Evolutionary conservation across 2,113 vertebrate genomes (phyloP).

Genomic region (Myrmecophaga tridactyla): DNA sequence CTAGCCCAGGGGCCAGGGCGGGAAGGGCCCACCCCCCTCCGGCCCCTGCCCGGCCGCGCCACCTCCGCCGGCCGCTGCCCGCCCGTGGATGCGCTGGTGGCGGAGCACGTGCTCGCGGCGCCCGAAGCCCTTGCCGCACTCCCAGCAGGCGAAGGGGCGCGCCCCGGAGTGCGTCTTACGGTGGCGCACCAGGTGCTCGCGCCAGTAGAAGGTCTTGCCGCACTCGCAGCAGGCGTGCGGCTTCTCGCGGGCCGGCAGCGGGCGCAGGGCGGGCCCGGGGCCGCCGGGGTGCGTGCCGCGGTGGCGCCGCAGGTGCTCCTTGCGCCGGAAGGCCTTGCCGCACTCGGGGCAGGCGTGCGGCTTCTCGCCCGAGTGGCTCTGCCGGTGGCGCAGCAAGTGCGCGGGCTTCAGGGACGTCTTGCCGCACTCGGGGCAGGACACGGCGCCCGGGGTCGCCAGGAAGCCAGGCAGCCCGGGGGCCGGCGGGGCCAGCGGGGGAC

Average conservation of each 20-base stretch:
- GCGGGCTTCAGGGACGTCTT: constrained; percentile 66
- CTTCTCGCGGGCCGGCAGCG: constrained; percentile 60
- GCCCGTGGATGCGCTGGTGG: constrained; percentile 74
- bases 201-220: constrained; percentile 74
- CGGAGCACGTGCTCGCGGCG: constrained; percentile 73
- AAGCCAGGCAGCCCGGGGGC: constrained; percentile 23
- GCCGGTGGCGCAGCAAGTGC: constrained; percentile 71
- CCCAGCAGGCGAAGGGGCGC: constrained; percentile 69
- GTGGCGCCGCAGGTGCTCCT: constrained; percentile 80
- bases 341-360: constrained; percentile 79
- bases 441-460: background rate
- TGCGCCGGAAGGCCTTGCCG: constrained; percentile 80
- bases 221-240: constrained; percentile 73
- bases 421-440: constrained; percentile 75
- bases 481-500: constrained; percentile 17
- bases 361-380: constrained; percentile 73
- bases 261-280: constrained; percentile 45
- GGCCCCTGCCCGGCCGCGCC: fast-evolving
- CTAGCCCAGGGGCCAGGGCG: constrained; percentile 63
- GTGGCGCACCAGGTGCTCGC: constrained; percentile 72
- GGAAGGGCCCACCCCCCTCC: constrained; percentile 31
- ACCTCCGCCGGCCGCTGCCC: constrained; percentile 15
- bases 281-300: constrained; percentile 76
- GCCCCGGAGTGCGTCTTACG: constrained; percentile 73
- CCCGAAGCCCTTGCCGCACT: constrained; percentile 74